Evolutionary conservation across 2,888 invertebrate genomes (phyloP).

Genomic region (Cosmia pyralina): DNA sequence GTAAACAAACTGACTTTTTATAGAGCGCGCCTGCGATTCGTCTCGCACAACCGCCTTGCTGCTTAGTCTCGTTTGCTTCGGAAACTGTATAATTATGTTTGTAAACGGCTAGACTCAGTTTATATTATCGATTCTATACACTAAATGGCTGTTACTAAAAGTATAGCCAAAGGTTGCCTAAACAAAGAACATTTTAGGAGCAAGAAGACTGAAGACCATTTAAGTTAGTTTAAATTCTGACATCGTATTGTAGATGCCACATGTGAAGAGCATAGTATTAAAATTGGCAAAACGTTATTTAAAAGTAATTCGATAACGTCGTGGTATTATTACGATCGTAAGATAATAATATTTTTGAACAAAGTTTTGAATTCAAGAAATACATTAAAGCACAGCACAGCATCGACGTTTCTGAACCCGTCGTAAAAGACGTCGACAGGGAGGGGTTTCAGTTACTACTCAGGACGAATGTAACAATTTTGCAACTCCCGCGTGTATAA

Average conservation of each 20-base stretch:
- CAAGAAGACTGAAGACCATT: constrained; percentile 17
- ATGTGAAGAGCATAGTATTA: constrained; percentile 15
- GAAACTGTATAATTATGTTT: constrained; percentile 69
- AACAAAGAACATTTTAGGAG: constrained; percentile 17
- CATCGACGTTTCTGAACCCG: constrained; percentile 11
- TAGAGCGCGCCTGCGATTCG: constrained; percentile 83
- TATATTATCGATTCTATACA: constrained; percentile 56
- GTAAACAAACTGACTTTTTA: constrained; percentile 88
- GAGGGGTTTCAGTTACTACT: constrained; percentile 4
- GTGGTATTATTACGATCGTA: neutral
- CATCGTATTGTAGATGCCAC: constrained; percentile 21
- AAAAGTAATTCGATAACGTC: constrained; percentile 16
- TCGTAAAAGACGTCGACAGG: neutral
- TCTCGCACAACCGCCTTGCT: constrained; percentile 76
- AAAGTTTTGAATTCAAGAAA: constrained; percentile 18
- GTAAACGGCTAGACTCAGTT: constrained; percentile 68
- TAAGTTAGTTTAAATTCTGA: constrained; percentile 36
- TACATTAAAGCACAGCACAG: constrained; percentile 10
- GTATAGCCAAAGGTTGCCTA: constrained; percentile 16
- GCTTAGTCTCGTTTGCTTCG: constrained; percentile 72
- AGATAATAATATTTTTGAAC: constrained; percentile 14
- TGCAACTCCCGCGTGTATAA: constrained; percentile 37
- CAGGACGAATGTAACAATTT: constrained; percentile 33
- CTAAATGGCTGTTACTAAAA: constrained; percentile 38
- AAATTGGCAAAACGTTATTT: constrained; percentile 10